A percentile compares a stretch with the other conserved stretches of the same genome.
Conservation (phyloP, 2,113 vertebrate species). For the Macroglossus sobrinus region DNA sequence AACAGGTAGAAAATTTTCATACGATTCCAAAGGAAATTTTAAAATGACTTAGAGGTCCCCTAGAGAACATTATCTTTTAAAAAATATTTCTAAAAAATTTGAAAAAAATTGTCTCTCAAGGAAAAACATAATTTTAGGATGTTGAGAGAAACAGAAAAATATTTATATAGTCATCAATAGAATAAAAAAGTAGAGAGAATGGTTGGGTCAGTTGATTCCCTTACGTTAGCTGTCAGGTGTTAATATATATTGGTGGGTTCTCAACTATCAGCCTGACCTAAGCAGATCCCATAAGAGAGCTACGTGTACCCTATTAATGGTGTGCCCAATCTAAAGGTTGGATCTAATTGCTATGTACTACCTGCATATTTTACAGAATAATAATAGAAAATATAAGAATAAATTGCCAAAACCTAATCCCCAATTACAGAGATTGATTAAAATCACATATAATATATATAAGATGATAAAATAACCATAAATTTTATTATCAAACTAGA, state of each 20-base stretch:
- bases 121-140: conserved; percentile 16
- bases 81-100: conserved; percentile 53
- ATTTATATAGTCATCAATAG: conserved; percentile 27
- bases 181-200: neutral
- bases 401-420: neutral
- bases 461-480: neutral
- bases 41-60: conserved; percentile 5
- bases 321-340: neutral
- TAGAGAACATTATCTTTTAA: neutral
- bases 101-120: conserved; percentile 24
- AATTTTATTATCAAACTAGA: neutral
- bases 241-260: neutral
- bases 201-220: neutral
- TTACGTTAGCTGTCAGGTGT: neutral
- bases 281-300: neutral
- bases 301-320: too few species aligned
- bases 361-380: neutral
- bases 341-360: neutral
- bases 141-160: conserved; percentile 12
- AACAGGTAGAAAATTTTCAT: neutral
- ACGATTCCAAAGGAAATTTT: neutral
- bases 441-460: neutral
- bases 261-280: neutral
- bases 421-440: neutral
- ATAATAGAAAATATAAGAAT: neutral